Conservation (phyloP, 2,888 invertebrate species). For the Machimus atricapillus region DNA sequence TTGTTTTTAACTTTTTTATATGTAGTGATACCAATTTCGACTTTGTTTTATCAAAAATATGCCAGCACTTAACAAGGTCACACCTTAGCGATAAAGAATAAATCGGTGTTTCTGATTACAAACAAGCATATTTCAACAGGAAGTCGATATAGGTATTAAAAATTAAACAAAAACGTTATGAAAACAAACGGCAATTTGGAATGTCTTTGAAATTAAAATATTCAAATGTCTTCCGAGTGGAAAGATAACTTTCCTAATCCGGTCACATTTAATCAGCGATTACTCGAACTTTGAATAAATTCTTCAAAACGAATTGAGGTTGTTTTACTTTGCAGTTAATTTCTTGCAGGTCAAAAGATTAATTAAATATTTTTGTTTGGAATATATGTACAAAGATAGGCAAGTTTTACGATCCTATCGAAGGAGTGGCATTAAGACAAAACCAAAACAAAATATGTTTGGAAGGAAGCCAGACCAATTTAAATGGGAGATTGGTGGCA, state of each 20-base stretch:
- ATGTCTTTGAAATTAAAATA: neutral
- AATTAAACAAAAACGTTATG: neutral
- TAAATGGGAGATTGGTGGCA: neutral
- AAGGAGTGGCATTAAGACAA: neutral
- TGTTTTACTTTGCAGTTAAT: neutral
- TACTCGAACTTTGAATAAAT: neutral
- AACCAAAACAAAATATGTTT: neutral
- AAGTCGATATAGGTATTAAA: neutral
- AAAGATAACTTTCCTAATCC: neutral
- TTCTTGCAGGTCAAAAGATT: neutral
- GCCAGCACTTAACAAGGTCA: neutral
- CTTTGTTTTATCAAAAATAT: neutral
- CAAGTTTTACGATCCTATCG: neutral
- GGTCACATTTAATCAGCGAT: neutral
- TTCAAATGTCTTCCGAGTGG: neutral
- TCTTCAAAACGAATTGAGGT: neutral
- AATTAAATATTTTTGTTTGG: neutral
- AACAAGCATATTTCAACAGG: neutral
- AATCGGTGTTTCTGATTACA: neutral
- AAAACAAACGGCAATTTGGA: neutral
- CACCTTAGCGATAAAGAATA: neutral
- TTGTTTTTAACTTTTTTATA: neutral
- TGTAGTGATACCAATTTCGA: neutral
- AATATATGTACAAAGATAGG: neutral
- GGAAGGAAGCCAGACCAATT: neutral